Evolutionary conservation across 2,797 vertebrate genomes (phyloP), one percentile per base, ranked within the genome.

Genomic region (Microtus agrestis): DNA sequence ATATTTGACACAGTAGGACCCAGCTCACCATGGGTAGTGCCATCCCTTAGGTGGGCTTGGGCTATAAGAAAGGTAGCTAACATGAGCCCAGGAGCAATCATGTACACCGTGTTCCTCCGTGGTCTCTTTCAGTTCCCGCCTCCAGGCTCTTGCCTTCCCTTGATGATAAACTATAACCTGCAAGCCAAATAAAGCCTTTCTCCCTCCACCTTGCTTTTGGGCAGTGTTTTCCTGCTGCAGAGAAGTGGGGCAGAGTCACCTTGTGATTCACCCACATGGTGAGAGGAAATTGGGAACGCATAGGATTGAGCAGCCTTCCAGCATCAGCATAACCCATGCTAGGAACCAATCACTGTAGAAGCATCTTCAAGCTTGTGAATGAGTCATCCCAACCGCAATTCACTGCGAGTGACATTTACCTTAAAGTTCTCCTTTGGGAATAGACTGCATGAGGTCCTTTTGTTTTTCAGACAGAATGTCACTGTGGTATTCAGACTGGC

Each of bases 241-340:
- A 27, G 61, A 48, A 5, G 2, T 69, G 65, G 63, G 10, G 14
- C 4, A 5, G 2, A 37, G 65, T 34, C 1, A 8, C 71, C 59
- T 71, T n/a, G 14, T 9, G 11, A 37, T 91, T 80, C 48, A 0
- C 63, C 51, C 76, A 61, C 59, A 6, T 21, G 17, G 19, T 84
- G 51, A 85, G 69, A 94, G 46, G 67, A 93, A 73, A 85, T 46
- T 77, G 59, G 87, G 93, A 89, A 34, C 21, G 61, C 34, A 37
- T 86, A 87, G 63, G 89, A 80, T 80, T 92, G 78, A 29, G 46
- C 34, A 61, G 87, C 48, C 9, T 69, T 15, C 29, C 3, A 17
- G 3, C 74, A 54, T 29, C 76, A 63, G 74, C 61, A 76, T 73
- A 37, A 17, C 25, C 43, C 15, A 17, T 56, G 59, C 23, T 81